Base-by-base conservation (phyloP, 2,888 invertebrate species). In the Heteromyza rotundicornis region DNA sequence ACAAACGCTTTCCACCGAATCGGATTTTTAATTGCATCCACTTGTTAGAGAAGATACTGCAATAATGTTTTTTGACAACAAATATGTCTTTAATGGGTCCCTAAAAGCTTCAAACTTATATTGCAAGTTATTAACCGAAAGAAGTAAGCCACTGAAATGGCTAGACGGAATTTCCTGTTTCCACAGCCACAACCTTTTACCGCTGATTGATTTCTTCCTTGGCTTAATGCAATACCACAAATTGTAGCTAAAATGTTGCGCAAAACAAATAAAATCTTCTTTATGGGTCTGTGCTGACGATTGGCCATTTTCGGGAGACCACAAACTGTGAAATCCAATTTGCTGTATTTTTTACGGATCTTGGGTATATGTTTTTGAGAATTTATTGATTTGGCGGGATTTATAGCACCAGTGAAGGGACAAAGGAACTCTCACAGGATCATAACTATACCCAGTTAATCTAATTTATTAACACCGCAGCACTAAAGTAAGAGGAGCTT, bases 321-420 rank as follows among this genome's bases (percentile, higher is more conserved):
- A 62, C 70, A 65, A 67, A 65, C 69, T 68, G 70, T 68, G 70
- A 69, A 68, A 68, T 65, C 59, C 64, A 70, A 69, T 69, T 69
- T 69, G 60, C 57, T 62, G 52, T 49, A 16, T 47, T 27, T n/a
- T 57, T 32, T 40, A 40, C 40, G n/a, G 12, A 14, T 40, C 12
- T 40, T 40, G 40, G 40, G 27, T 27, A 7, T n/a, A n/a, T 40
- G 3, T 40, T 7, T 40, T 40, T 40, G 27, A 3, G 2, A 52
- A 57, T 61, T 61, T 44, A 57, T 57, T 52, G 23, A 32, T 50
- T 27, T 50, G 17, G 10, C 16, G 16, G 12, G n/a, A 60, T 60
- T 60, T 60, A 60, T 50, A 8, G 36, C 8, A 10, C 27, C 14
- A 7, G n/a, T 3, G 40, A 40, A n/a, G 40, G 8, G 14, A 40